Conservation (phyloP, 2,797 vertebrate species). For the Sitta carolinensis region DNA sequence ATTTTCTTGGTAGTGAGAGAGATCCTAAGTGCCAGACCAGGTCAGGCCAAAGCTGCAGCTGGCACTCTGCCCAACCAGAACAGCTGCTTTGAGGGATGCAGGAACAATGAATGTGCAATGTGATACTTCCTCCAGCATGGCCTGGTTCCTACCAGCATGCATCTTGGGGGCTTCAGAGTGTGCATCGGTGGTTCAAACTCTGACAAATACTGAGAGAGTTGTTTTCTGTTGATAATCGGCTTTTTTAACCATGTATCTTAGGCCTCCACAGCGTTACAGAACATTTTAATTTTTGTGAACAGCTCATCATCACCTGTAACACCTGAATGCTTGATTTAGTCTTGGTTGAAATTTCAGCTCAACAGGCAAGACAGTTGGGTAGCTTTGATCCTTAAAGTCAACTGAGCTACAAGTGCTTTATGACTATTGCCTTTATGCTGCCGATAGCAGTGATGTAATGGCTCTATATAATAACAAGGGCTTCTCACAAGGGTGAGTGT, state of each 20-base stretch:
- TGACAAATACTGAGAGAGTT: not conserved
- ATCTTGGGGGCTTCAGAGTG: not conserved
- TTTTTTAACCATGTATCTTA: not conserved
- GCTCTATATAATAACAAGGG: not conserved
- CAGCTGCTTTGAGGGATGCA: not conserved
- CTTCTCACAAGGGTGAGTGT: not conserved
- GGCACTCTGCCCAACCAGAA: not conserved
- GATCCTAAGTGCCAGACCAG: not conserved
- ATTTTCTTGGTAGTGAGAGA: not conserved
- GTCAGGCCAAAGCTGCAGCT: not conserved
- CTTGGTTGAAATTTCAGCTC: not conserved
- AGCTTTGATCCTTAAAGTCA: not conserved
- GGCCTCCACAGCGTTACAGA: not conserved
- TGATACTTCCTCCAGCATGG: not conserved
- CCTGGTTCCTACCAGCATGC: not conserved
- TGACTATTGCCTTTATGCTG: not conserved
- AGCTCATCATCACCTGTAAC: not conserved
- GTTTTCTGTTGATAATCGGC: not conserved
- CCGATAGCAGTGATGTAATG: not conserved
- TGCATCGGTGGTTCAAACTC: not conserved
- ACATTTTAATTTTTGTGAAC: not conserved
- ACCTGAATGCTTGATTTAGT: not conserved
- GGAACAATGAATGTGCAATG: not conserved
- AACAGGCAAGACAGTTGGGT: not conserved
- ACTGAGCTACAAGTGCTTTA: not conserved